These are phyloP conservation scores for Leucopsar rothschildi DNA, from an alignment of 2,113 vertebrate genomes.

Conservation along the genomic window DNA sequence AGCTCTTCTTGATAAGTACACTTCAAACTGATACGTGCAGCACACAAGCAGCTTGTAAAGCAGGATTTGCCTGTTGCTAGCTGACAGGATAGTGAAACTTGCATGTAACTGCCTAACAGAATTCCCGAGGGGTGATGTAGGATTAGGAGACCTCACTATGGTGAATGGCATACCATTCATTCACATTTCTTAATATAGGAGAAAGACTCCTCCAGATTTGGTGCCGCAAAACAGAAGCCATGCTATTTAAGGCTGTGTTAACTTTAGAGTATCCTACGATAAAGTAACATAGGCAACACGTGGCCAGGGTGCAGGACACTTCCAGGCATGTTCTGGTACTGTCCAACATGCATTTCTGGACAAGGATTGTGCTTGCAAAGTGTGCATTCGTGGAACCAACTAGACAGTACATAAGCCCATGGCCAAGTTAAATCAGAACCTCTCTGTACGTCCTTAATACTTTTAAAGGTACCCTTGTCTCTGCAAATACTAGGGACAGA, in stretches of 20 bases:
- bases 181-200: neutral
- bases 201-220: neutral
- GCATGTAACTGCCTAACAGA: neutral
- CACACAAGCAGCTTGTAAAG: neutral
- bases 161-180: neutral
- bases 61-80: neutral
- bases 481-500: neutral
- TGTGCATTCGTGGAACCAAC: neutral
- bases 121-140: neutral
- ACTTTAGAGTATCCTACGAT: neutral
- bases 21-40: neutral
- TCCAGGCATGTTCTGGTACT: neutral
- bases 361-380: neutral
- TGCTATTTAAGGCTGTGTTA: neutral
- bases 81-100: neutral
- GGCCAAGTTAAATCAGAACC: neutral
- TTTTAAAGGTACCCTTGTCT: neutral
- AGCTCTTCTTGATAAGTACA: neutral
- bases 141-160: neutral
- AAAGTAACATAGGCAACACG: neutral
- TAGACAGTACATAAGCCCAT: accelerated
- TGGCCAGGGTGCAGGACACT: neutral
- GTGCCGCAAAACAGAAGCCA: neutral
- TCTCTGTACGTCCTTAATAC: neutral
- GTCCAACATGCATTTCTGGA: neutral